A percentile compares a stretch with the other conserved stretches of the same genome.
Conservation (phyloP, 2,113 vertebrate species). For the Numenius arquata region DNA sequence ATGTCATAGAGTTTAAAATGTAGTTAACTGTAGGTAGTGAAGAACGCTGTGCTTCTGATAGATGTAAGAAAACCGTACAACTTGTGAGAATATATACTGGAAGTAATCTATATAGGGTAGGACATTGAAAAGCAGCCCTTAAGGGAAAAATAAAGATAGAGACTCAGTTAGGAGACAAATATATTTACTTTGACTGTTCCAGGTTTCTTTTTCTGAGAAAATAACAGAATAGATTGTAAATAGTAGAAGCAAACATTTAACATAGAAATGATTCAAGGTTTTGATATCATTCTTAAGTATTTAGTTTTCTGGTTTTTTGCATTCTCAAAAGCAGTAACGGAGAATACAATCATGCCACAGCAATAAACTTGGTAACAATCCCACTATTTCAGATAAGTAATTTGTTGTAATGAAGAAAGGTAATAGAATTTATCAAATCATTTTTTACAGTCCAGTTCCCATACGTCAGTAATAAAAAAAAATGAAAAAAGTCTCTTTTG, state of each 20-base stretch:
- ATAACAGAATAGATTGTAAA: not conserved
- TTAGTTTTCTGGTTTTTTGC: not conserved
- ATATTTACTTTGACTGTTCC: not conserved
- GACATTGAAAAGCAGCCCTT: not conserved
- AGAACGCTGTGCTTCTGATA: not conserved
- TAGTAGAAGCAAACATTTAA: not conserved
- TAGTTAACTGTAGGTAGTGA: too few relatives aligned
- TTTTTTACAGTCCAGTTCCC: not conserved
- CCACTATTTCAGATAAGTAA: not conserved
- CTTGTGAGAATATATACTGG: not conserved
- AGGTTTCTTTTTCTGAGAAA: not conserved
- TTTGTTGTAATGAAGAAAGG: not conserved
- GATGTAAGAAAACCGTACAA: not conserved
- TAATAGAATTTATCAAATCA: not conserved
- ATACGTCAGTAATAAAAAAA: not conserved
- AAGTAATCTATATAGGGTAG: not conserved
- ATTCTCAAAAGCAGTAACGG: not conserved
- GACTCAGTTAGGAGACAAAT: not conserved
- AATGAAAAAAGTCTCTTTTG: not conserved
- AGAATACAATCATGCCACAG: not conserved
- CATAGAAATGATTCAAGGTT: not conserved
- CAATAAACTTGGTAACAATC: not conserved
- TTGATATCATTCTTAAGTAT: not conserved
- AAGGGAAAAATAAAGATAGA: not conserved
- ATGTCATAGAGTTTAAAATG: not conserved